Evolutionary conservation across 2,113 vertebrate species (phyloP).

Genomic region (Psephotus haematonotus): DNA sequence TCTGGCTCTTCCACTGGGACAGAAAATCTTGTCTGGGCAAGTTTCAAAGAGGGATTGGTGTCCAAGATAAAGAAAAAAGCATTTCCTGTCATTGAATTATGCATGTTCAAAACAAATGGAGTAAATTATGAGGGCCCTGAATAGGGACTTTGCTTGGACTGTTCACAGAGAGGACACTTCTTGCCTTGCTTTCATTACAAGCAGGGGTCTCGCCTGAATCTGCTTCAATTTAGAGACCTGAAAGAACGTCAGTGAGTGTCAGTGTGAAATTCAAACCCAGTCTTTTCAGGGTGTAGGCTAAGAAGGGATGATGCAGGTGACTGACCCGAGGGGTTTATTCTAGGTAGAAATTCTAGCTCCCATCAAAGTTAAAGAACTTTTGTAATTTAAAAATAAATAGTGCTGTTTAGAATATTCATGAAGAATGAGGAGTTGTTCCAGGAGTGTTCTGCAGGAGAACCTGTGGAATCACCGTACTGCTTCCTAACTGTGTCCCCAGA

Average conservation of each 20-base stretch:
- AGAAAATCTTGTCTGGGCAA: constrained; percentile 37
- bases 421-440: neutral
- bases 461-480: neutral
- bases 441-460: neutral
- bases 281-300: neutral
- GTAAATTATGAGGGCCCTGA: neutral
- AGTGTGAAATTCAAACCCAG: neutral
- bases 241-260: neutral
- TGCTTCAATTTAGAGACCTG: neutral
- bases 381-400: neutral
- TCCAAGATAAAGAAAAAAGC: constrained; percentile 27
- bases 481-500: neutral
- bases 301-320: neutral
- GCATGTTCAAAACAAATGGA: neutral
- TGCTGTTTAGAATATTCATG: neutral
- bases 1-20: constrained; percentile 9
- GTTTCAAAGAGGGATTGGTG: neutral
- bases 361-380: neutral
- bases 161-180: neutral
- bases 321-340: neutral
- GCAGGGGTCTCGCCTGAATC: neutral
- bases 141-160: neutral
- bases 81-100: constrained; percentile 19
- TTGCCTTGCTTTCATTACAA: neutral
- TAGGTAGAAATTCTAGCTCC: neutral